Conservation (phyloP, 2,888 invertebrate species). For the Lissonota sp. region DNA sequence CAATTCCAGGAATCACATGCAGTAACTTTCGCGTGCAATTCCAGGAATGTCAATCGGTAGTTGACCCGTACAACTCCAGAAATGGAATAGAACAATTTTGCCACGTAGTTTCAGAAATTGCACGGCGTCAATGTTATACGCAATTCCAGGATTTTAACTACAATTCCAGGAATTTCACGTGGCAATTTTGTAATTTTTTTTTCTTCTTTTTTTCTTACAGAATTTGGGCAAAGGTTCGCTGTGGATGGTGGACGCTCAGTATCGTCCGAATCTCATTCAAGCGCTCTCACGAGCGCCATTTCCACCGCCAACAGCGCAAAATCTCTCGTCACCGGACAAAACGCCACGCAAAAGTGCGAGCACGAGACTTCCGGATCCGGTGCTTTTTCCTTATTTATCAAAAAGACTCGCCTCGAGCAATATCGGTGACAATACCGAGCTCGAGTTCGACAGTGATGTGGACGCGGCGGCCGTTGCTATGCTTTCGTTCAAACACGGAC, state of each 20-base stretch:
- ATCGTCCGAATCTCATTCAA: slow-evolving; percentile 94
- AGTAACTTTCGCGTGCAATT: too few species aligned
- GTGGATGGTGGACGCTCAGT: slow-evolving; percentile 98
- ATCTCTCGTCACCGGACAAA: slow-evolving; percentile 80
- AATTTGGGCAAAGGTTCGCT: slow-evolving; percentile 97
- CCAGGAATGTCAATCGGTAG: too few species aligned
- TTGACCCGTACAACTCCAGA: too few species aligned
- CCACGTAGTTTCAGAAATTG: too few species aligned
- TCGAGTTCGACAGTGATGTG: slow-evolving; percentile 88
- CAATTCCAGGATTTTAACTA: too few species aligned
- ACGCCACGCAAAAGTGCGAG: slow-evolving; percentile 76
- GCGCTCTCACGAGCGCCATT: slow-evolving; percentile 95
- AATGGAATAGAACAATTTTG: too few species aligned
- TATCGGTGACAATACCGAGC: slow-evolving; percentile 78
- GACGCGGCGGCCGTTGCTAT: slow-evolving; percentile 93
- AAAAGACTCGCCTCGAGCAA: slow-evolving; percentile 86
- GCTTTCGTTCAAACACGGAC: slow-evolving; percentile 94
- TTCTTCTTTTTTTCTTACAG: slow-evolving; percentile 84
- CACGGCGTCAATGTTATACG: too few species aligned
- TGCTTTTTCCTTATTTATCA: slow-evolving; percentile 93
- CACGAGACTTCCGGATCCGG: slow-evolving; percentile 88
- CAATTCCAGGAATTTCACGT: too few species aligned
- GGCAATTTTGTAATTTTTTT: too few species aligned
- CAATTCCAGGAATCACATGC: too few species aligned
- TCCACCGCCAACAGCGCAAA: slow-evolving; percentile 85